Percentiles rank a stretch among this genome's conserved stretches.
phyloP scores from a whole-genome alignment of 2,113 vertebrate species.

The Macrotus californicus region DNA sequence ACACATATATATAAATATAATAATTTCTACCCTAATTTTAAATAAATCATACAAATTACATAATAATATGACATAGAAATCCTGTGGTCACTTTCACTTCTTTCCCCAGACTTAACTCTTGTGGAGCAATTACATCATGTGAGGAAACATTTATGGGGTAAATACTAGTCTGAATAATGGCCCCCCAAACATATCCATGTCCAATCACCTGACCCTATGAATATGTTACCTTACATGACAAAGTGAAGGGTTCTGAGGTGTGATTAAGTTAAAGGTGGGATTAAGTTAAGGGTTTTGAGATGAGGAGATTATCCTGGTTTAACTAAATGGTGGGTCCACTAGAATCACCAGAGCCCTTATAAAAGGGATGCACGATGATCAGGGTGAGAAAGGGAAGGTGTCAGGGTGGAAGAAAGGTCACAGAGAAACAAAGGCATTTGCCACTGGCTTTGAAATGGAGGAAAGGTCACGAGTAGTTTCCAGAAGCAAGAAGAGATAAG shows the following conservation, averaged over 20 bases:
- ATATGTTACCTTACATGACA: not conserved
- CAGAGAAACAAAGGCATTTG: not conserved
- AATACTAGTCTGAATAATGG: not conserved
- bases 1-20: not conserved
- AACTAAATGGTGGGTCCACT: not conserved
- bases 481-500: not conserved
- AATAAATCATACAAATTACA: not conserved
- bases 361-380: not conserved
- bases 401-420: not conserved
- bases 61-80: not conserved
- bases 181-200: not conserved
- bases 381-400: not conserved
- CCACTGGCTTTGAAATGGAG: not conserved
- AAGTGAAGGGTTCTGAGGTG: not conserved
- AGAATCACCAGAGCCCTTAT: not conserved
- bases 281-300: not conserved
- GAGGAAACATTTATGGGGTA: not conserved
- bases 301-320: not conserved
- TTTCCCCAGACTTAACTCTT: not conserved
- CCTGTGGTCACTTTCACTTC: not conserved
- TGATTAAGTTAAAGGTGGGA: not conserved
- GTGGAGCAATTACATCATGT: not conserved
- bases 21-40: not conserved
- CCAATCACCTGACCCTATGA: not conserved
- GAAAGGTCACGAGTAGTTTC: not conserved